Evolutionary conservation across 2,888 invertebrate genomes (phyloP).

Genomic region (Uloborus plumipes): DNA sequence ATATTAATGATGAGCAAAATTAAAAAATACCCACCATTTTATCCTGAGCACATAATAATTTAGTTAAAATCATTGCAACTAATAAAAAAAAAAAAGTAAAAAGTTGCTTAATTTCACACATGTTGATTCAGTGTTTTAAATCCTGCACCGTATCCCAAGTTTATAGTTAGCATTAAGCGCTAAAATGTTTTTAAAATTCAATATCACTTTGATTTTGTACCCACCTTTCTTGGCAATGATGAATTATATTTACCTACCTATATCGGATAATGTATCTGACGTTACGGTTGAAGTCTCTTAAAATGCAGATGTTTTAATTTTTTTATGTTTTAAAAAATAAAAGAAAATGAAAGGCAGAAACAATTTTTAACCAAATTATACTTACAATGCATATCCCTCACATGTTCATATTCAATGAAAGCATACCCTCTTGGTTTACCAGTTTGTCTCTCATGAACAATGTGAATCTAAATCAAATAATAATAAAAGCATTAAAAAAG

Average conservation of each 20-base stretch:
- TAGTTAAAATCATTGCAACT: no score
- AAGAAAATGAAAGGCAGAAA: not conserved
- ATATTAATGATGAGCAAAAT: no score
- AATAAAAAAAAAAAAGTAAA: no score
- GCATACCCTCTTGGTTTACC: conserved; percentile 98
- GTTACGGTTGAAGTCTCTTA: no score
- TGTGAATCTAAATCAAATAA: conserved; percentile 80
- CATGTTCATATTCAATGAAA: conserved; percentile 99
- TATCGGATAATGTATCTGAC: conserved; percentile 20
- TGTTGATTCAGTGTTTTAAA: conserved; percentile 6
- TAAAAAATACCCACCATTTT: no score
- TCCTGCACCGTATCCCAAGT: conserved; percentile 28
- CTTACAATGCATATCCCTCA: conserved; percentile 99
- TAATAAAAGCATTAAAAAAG: conserved; percentile 68
- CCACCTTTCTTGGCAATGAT: conserved; percentile 43
- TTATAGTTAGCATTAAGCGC: conserved; percentile 42
- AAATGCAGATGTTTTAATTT: conserved; percentile 6
- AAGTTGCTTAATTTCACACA: no score
- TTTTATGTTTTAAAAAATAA: conserved; percentile 2
- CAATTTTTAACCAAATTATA: conserved; percentile 69
- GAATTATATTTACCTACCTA: conserved; percentile 44
- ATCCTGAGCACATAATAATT: no score
- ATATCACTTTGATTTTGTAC: conserved; percentile 21
- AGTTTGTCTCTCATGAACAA: conserved; percentile 87
- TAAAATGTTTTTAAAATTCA: conserved; percentile 33